These are phyloP conservation scores for Limnephilus lunatus DNA, from an alignment of 2,888 invertebrate genomes.

Conservation along the genomic window DNA sequence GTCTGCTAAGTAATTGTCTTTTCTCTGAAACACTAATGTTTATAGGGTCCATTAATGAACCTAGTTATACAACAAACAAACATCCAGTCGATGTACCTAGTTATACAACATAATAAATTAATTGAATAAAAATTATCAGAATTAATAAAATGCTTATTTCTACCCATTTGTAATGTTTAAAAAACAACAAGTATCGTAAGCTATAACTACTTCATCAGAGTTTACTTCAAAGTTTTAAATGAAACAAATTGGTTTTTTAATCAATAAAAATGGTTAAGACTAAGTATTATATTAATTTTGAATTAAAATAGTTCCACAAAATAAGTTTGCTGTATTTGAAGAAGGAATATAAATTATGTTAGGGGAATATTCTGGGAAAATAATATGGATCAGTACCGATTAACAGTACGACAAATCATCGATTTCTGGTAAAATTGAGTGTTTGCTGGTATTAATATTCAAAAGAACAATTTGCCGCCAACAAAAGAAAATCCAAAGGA, in stretches of 20 bases:
- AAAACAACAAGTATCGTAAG: too few relatives aligned
- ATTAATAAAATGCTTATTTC: too few relatives aligned
- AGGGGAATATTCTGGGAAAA: not conserved
- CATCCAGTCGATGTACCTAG: not conserved
- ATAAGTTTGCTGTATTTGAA: too few relatives aligned
- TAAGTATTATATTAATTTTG: too few relatives aligned
- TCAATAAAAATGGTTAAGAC: too few relatives aligned
- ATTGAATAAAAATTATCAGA: not conserved
- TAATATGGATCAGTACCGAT: not conserved
- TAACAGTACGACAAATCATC: not conserved
- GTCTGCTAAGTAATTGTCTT: not conserved
- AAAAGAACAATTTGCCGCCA: not conserved
- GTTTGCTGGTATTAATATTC: slow-evolving; percentile 3
- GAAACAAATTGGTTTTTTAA: too few relatives aligned
- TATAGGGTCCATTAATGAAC: not conserved
- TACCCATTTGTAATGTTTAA: too few relatives aligned
- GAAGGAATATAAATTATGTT: not conserved
- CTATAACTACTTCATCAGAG: too few relatives aligned
- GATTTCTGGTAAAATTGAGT: not conserved
- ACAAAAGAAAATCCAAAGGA: not conserved
- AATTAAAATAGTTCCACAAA: too few relatives aligned
- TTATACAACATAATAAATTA: not conserved
- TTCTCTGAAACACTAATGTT: not conserved
- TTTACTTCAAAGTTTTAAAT: too few relatives aligned
- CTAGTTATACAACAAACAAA: not conserved